Percentiles rank a stretch among this genome's conserved stretches.
phyloP scores from a whole-genome alignment of 2,113 vertebrate species.

The Ramphastos sulfuratus region DNA sequence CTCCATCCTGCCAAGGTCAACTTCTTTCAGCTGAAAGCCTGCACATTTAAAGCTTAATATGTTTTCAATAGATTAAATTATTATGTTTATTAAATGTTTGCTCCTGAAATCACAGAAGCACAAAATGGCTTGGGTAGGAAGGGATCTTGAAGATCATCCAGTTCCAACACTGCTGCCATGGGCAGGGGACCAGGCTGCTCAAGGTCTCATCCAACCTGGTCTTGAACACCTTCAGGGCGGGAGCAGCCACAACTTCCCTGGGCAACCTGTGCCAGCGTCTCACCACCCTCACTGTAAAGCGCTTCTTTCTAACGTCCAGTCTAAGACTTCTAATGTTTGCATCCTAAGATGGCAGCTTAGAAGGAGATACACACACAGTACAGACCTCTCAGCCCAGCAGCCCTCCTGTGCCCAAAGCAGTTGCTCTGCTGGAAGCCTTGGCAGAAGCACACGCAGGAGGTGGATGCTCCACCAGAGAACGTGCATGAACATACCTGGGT shows the following conservation, averaged over 20 bases:
- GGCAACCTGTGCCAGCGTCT: no score
- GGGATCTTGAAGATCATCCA: no score
- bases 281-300: no score
- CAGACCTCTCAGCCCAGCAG: not conserved
- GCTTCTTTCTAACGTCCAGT: no score
- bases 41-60: not conserved
- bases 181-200: no score
- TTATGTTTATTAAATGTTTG: not conserved
- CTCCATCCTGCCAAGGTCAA: not conserved
- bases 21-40: not conserved
- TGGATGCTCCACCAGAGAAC: not conserved
- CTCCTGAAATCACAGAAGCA: not conserved
- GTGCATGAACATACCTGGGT: not conserved
- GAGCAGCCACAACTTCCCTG: no score
- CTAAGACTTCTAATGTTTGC: no score
- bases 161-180: no score
- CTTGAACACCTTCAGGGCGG: no score
- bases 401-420: fast-evolving
- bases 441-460: fast-evolving
- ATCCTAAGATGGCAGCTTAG: not conserved
- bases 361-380: not conserved
- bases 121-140: no score
- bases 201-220: no score
- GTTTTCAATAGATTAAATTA: not conserved
- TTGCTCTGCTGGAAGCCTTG: not conserved